phyloP scores from a whole-genome alignment of 2,888 invertebrate genomes.

The Trichopoda pennipes region DNA sequence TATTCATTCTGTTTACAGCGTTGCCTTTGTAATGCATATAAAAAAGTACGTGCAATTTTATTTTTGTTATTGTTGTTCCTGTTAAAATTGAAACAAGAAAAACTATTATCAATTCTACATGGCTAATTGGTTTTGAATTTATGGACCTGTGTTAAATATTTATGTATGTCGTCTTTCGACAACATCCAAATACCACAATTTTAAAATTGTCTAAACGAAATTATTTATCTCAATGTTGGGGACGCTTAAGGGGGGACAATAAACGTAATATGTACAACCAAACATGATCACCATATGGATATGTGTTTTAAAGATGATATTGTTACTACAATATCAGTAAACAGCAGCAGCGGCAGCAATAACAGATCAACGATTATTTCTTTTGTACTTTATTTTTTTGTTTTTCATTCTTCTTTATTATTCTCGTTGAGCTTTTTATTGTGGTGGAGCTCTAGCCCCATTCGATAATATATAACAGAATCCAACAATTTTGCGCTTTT shows the following conservation, averaged over 20 bases:
- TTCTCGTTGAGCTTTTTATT: slow-evolving; percentile 20
- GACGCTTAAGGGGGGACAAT: neutral
- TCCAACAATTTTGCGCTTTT: slow-evolving; percentile 8
- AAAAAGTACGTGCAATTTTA: neutral
- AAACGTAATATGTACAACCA: slow-evolving; percentile 37
- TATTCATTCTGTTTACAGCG: slow-evolving; percentile 31
- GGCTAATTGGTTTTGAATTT: slow-evolving; percentile 80
- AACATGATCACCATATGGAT: slow-evolving; percentile 66
- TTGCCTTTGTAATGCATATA: neutral
- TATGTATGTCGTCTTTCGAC: slow-evolving; percentile 72
- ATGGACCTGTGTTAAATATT: slow-evolving; percentile 80
- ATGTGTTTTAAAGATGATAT: slow-evolving; percentile 55
- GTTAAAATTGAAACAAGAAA: slow-evolving; percentile 56
- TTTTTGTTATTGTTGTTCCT: slow-evolving; percentile 1
- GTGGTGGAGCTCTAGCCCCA: slow-evolving; percentile 36
- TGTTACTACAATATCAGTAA: slow-evolving; percentile 57
- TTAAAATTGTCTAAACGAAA: slow-evolving; percentile 57
- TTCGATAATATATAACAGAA: slow-evolving; percentile 43
- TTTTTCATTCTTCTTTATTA: slow-evolving; percentile 26
- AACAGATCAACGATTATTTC: slow-evolving; percentile 55
- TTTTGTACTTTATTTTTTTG: slow-evolving; percentile 2
- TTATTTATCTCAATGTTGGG: slow-evolving; percentile 30
- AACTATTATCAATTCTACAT: slow-evolving; percentile 78
- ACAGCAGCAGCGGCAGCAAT: slow-evolving; percentile 43
- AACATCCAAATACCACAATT: slow-evolving; percentile 62